Conservation (phyloP, 2,888 invertebrate genomes). For the Mythimna vitellina region DNA sequence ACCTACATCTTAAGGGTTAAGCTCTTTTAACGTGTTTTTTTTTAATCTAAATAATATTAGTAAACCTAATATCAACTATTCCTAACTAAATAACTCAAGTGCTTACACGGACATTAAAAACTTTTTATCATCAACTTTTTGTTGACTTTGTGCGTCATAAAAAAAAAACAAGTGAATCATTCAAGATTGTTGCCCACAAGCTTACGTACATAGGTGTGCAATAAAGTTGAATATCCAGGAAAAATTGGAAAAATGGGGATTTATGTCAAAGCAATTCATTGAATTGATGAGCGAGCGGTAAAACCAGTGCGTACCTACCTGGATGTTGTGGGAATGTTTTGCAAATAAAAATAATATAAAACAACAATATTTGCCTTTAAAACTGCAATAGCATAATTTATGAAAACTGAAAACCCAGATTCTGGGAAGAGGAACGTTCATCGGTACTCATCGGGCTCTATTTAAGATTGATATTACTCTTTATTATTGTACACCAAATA, state of each 20-base stretch:
- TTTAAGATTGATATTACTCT: too few relatives aligned
- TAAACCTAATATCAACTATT: background rate
- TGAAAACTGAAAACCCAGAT: background rate
- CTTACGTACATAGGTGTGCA: background rate
- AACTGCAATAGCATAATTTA: background rate
- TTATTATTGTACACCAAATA: too few relatives aligned
- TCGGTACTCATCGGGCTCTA: too few relatives aligned
- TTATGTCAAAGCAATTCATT: constrained; percentile 33
- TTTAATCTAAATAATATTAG: background rate
- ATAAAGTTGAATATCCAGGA: constrained; percentile 45
- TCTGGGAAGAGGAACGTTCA: background rate
- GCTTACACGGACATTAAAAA: constrained; percentile 13
- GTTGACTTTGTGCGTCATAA: constrained; percentile 70
- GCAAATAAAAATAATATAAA: background rate
- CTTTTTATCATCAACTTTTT: constrained; percentile 52
- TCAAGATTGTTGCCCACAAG: constrained; percentile 67
- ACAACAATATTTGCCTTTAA: background rate
- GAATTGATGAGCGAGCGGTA: constrained; percentile 45
- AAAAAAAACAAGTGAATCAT: constrained; percentile 78
- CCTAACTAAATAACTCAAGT: constrained; percentile 8
- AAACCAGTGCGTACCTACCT: constrained; percentile 38
- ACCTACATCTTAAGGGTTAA: too few relatives aligned
- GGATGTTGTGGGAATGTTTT: too few relatives aligned
- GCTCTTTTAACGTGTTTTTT: background rate
- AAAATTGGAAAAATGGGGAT: constrained; percentile 47